Percentiles rank a stretch among this genome's conserved stretches.
phyloP scores from a whole-genome alignment of 2,888 invertebrate genomes.

The Lepidochrysops patricia region DNA sequence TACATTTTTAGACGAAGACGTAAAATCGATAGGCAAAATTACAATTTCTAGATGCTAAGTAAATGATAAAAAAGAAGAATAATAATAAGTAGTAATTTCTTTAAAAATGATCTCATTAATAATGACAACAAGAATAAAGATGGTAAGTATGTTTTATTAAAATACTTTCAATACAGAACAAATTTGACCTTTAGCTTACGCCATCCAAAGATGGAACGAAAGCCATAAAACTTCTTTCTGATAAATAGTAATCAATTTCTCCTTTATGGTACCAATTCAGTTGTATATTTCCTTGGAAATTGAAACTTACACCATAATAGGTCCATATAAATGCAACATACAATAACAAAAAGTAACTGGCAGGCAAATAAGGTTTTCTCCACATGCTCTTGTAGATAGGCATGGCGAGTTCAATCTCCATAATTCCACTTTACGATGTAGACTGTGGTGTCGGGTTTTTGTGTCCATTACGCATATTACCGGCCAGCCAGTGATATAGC shows the following conservation, averaged over 20 bases:
- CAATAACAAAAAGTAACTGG: not conserved
- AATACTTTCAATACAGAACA: not conserved
- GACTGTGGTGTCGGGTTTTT: not conserved
- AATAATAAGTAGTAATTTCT: too few relatives aligned
- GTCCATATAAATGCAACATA: not conserved
- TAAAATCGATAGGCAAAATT: too few relatives aligned
- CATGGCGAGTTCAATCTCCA: not conserved
- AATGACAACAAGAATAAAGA: not conserved
- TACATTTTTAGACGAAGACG: too few relatives aligned
- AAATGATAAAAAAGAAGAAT: too few relatives aligned
- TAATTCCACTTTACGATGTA: not conserved
- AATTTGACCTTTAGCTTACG: not conserved
- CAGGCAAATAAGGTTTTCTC: not conserved
- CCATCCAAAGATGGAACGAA: not conserved
- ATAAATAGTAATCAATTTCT: not conserved
- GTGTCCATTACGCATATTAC: not conserved
- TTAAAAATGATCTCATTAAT: not conserved
- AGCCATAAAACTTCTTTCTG: conserved; percentile 7
- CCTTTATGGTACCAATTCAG: not conserved
- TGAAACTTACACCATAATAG: conserved; percentile 6
- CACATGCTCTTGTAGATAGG: not conserved
- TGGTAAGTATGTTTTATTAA: too few relatives aligned
- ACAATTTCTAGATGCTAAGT: too few relatives aligned
- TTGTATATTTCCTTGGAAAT: not conserved
- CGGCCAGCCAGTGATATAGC: not conserved